These are phyloP conservation scores for Pachypeltis micranthus DNA, from an alignment of 1,140 invertebrate genomes.

Conservation along the genomic window DNA sequence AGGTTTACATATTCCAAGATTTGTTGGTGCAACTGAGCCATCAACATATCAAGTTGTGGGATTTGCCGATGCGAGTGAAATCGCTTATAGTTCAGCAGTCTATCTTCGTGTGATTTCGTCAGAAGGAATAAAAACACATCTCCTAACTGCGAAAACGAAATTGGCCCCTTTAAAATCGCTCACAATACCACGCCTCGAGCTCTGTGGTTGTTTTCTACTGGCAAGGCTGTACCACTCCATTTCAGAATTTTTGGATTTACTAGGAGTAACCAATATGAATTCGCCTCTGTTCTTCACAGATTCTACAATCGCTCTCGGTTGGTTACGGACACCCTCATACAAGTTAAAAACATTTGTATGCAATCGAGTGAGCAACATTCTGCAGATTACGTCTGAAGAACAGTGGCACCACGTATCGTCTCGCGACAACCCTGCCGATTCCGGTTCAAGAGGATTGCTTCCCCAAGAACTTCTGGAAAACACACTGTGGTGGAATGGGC, in stretches of 20 bases:
- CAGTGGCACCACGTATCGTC: conserved; percentile 31
- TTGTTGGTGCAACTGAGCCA: conserved; percentile 6
- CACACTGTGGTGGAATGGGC: conserved; percentile 33
- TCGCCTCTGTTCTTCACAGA: conserved; percentile 23
- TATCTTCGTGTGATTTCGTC: conserved; percentile 28
- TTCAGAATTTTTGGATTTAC: conserved; percentile 1
- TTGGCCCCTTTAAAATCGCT: conserved; percentile 31
- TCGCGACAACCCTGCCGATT: conserved; percentile 30
- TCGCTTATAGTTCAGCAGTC: conserved; percentile 33
- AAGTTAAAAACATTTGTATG: conserved; percentile 28
- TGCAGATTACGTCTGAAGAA: conserved; percentile 22
- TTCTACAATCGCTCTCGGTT: conserved; percentile 24
- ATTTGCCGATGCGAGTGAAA: conserved; percentile 33
- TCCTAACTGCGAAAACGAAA: conserved; percentile 31
- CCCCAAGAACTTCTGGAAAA: conserved; percentile 25
- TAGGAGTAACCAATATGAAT: neutral
- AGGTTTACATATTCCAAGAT: conserved; percentile 21
- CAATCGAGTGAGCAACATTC: conserved; percentile 32
- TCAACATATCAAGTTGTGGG: conserved; percentile 26
- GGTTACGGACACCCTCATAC: conserved; percentile 15
- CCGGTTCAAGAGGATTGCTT: conserved; percentile 28
- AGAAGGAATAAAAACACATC: neutral
- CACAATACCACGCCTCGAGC: conserved; percentile 30
- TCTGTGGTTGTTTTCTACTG: conserved; percentile 30
- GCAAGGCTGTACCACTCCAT: conserved; percentile 26